Conservation (phyloP, 1,140 invertebrate species). For the Bombus confusus region DNA sequence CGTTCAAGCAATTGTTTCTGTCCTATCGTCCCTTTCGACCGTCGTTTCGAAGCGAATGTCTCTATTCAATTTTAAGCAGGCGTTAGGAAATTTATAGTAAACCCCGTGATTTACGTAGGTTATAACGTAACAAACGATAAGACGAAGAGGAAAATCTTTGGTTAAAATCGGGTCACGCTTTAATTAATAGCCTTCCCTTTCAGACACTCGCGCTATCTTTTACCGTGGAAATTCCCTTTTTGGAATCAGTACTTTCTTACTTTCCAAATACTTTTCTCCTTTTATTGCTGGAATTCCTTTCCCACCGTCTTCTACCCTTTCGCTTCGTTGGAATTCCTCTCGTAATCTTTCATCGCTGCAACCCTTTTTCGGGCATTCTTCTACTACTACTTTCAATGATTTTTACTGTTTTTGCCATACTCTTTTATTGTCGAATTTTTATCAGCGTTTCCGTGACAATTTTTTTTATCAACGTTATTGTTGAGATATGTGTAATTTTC, state of each 20-base stretch:
- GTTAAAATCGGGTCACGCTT: neutral
- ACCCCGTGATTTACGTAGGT: neutral
- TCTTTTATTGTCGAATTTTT: neutral
- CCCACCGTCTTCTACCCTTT: neutral
- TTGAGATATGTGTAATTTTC: no score
- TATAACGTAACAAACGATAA: neutral
- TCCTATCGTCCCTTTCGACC: neutral
- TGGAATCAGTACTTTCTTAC: neutral
- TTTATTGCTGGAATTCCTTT: neutral
- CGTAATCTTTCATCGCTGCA: no score
- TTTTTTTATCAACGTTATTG: neutral
- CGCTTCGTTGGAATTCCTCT: neutral
- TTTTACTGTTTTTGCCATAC: rapidly evolving
- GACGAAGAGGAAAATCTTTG: neutral
- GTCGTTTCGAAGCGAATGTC: neutral
- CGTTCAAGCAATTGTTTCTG: slow-evolving; percentile 22
- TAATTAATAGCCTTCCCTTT: no score
- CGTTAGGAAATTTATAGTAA: neutral
- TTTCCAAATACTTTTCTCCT: no score
- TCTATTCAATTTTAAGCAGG: neutral
- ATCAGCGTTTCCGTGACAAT: neutral
- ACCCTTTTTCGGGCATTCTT: no score
- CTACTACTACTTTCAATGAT: no score
- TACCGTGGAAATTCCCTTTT: neutral
- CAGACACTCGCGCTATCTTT: no score